Conservation (phyloP, 2,797 vertebrate species). For the Morus bassanus region DNA sequence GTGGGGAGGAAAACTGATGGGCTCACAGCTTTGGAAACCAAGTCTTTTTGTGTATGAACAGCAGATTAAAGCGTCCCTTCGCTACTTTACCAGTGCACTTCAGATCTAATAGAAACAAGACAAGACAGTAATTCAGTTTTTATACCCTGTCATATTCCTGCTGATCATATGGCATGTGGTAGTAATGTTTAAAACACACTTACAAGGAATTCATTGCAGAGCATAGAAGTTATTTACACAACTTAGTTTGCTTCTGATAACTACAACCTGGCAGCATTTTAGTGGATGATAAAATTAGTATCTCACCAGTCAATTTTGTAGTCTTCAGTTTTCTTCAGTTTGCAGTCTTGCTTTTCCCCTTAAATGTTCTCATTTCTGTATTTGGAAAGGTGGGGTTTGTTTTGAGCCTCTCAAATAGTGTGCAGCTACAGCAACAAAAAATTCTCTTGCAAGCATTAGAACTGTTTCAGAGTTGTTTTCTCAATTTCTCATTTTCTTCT, state of each 20-base stretch:
- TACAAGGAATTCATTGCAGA: background rate
- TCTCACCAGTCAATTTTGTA: background rate
- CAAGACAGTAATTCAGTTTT: background rate
- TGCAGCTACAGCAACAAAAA: background rate
- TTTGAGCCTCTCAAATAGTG: background rate
- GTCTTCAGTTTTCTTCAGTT: background rate
- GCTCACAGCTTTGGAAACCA: background rate
- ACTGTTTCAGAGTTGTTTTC: background rate
- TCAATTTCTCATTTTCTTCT: background rate
- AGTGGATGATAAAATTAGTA: background rate
- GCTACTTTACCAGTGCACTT: background rate
- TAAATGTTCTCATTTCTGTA: background rate
- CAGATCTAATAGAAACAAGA: background rate
- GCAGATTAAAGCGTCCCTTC: background rate
- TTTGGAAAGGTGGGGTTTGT: background rate
- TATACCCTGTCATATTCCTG: background rate
- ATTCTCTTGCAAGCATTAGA: background rate
- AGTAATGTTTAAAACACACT: background rate
- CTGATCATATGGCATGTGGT: background rate
- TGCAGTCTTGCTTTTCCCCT: background rate
- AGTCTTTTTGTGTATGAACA: background rate
- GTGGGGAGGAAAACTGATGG: background rate
- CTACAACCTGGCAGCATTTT: background rate
- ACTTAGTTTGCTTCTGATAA: background rate
- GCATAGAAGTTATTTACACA: background rate